These are phyloP conservation scores for Tiphia femorata DNA, from an alignment of 2,888 invertebrate genomes.

Conservation along the genomic window DNA sequence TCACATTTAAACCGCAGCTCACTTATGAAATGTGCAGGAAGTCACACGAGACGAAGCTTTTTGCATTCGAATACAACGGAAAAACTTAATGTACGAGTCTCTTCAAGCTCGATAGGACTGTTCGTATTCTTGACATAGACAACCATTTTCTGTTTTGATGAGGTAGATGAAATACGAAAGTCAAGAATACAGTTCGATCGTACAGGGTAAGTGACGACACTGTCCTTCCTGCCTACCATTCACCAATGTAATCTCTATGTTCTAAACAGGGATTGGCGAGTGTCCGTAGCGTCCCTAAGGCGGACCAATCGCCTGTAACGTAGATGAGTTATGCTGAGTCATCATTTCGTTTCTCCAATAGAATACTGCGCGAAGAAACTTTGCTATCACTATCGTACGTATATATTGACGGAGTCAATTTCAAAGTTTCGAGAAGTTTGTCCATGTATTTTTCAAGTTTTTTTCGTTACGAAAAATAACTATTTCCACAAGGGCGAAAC, in stretches of 20 bases:
- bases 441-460: no score
- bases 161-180: conserved; percentile 43
- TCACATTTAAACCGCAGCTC: conserved; percentile 10
- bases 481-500: no score
- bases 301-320: conserved; percentile 37
- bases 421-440: no score
- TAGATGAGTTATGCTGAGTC: conserved; percentile 44
- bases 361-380: not conserved
- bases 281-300: conserved; percentile 22
- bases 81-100: not conserved
- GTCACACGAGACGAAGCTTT: conserved; percentile 15
- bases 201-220: not conserved
- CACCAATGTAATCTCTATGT: conserved; percentile 18
- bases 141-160: conserved; percentile 38
- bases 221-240: conserved; percentile 34
- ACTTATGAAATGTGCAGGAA: conserved; percentile 9
- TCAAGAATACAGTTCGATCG: conserved; percentile 30
- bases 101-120: conserved; percentile 10
- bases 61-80: not conserved
- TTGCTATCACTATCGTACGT: not conserved
- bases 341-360: conserved; percentile 26
- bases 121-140: conserved; percentile 34
- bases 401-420: no score
- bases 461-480: no score
- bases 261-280: conserved; percentile 28